A percentile compares a stretch with the other conserved stretches of the same genome.
phyloP scores from a whole-genome alignment of 2,888 invertebrate species.

The Lobophora halterata region DNA sequence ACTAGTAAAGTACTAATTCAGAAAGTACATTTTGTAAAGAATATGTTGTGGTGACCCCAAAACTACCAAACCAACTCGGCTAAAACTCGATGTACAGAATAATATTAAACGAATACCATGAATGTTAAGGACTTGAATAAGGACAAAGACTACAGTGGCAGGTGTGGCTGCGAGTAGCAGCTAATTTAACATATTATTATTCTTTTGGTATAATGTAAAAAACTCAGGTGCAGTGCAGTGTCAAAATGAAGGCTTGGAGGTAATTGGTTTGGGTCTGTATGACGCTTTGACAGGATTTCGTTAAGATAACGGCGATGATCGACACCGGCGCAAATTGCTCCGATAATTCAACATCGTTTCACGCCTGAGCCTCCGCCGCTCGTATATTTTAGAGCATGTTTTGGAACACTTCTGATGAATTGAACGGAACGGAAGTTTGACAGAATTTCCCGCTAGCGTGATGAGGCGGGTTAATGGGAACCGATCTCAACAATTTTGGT shows the following conservation, averaged over 20 bases:
- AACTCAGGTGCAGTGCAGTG: conserved; percentile 22
- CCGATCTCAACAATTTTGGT: too few relatives aligned
- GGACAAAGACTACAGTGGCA: too few relatives aligned
- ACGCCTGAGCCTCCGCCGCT: conserved; percentile 20
- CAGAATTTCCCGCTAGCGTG: background rate
- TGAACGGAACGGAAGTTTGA: conserved; percentile 8
- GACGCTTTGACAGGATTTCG: conserved; percentile 40
- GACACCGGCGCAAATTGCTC: conserved; percentile 40
- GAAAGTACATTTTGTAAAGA: too few relatives aligned
- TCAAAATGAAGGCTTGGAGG: conserved; percentile 17
- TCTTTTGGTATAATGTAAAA: background rate
- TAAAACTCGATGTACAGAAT: too few relatives aligned
- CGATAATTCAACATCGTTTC: conserved; percentile 37
- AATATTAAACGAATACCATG: too few relatives aligned
- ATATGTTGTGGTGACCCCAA: too few relatives aligned
- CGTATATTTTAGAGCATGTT: conserved; percentile 19
- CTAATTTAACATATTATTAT: background rate
- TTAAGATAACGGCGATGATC: conserved; percentile 43
- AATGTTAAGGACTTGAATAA: too few relatives aligned
- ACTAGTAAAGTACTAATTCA: too few relatives aligned
- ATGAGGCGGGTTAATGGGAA: too few relatives aligned
- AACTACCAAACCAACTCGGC: too few relatives aligned
- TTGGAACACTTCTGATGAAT: conserved; percentile 13
- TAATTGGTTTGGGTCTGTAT: conserved; percentile 27
- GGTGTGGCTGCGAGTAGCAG: background rate